Base-by-base conservation (phyloP, 2,888 invertebrate genomes). In the Neoscelio sp. region DNA sequence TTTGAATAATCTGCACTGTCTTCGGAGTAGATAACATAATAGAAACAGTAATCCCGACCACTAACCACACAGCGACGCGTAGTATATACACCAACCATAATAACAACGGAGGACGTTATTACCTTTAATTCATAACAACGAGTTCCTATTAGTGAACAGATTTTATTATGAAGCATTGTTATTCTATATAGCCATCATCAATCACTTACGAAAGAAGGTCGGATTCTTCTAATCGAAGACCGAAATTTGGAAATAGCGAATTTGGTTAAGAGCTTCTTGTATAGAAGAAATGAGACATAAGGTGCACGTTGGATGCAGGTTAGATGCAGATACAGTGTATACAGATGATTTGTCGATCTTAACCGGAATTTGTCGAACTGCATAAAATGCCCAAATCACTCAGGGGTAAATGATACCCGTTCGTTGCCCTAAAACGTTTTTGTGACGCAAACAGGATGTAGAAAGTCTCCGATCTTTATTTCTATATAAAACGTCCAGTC, bases 81-180 rank as follows among this genome's bases (percentile, higher is more conserved):
- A 48, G 12, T 12, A 28, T 17, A 7, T 23, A n/a, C 56, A n/a
- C 10, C n/a, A n/a, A 23, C 30, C 26, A 54, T 23, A 54, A 56
- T 7, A 17, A 15, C 56, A 35, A 64, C 68, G 64, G 60, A 4
- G 74, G 44, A 75, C 82, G 77, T 85, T 87, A 88, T 87, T 86
- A 86, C 84, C 85, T 87, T 85, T 85, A 86, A 88, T 86, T 88
- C 85, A 84, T 85, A 84, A 78, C 85, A 83, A 85, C 83, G 85
- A 87, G 87, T 85, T 86, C 85, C 85, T 85, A 86, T 82, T 82
- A 73, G 46, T 35, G 65, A 35, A 7, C n/a, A 20, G 20, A 20
- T 52, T 52, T 18, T n/a, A 23, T 46, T 30, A 44, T 28, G 10
- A 58, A 2, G 10, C 6, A 17, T 42, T 10, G 17, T 56, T 42